Evolutionary conservation across 2,113 vertebrate genomes (phyloP).

Genomic region (Scomber scombrus): DNA sequence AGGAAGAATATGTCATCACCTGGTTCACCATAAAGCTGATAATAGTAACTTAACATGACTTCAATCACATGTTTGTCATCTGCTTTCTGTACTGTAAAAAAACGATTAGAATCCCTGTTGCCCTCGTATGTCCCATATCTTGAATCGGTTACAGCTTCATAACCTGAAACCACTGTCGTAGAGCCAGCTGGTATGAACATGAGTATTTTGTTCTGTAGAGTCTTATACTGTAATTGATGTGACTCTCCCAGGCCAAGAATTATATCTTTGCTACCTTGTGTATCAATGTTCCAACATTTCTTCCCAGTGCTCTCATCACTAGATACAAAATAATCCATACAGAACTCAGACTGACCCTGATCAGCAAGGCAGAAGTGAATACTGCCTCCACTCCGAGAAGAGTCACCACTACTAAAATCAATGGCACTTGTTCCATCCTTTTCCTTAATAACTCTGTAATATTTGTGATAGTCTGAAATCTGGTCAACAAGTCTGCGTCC

Average conservation of each 20-base stretch:
- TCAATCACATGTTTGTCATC: constrained; percentile 10
- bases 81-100: constrained; percentile 66
- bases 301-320: not conserved
- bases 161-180: constrained; percentile 52
- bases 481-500: constrained; percentile 50
- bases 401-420: constrained; percentile 51
- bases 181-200: constrained; percentile 55
- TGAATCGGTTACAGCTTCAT: fast-evolving
- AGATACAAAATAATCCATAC: constrained; percentile 65
- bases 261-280: constrained; percentile 55
- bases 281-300: constrained; percentile 42
- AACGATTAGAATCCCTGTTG: constrained; percentile 60
- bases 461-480: constrained; percentile 65
- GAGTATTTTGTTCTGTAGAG: constrained; percentile 1
- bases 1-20: constrained; percentile 71
- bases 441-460: constrained; percentile 39
- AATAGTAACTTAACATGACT: constrained; percentile 69
- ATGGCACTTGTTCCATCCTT: constrained; percentile 6
- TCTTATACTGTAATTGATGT: not conserved
- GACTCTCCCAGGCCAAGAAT: constrained; percentile 70
- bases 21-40: constrained; percentile 62
- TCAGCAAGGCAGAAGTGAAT: constrained; percentile 64
- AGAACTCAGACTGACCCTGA: constrained; percentile 50
- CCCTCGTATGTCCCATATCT: constrained; percentile 68
- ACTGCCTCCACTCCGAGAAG: constrained; percentile 67